Conservation (phyloP, 2,113 vertebrate genomes). For the Mobula hypostoma region DNA sequence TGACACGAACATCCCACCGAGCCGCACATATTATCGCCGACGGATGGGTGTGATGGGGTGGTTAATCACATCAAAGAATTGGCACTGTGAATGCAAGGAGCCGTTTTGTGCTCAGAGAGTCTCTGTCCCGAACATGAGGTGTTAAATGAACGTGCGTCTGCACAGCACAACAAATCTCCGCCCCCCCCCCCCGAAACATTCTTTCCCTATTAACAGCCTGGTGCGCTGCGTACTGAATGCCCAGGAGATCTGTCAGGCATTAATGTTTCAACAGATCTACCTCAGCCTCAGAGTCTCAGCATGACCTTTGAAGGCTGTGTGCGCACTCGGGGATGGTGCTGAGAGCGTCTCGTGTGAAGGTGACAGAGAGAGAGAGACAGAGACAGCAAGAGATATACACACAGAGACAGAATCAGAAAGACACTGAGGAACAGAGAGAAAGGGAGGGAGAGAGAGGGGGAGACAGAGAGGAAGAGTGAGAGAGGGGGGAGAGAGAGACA, state of each 20-base stretch:
- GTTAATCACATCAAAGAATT: no score
- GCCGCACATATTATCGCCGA: no score
- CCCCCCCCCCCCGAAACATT: not conserved
- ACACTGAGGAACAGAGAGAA: no score
- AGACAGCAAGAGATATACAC: no score
- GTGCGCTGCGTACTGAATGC: not conserved
- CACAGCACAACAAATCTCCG: not conserved
- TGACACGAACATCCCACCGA: no score
- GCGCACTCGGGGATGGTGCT: not conserved
- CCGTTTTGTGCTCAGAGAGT: no score
- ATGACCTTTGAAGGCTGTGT: not conserved
- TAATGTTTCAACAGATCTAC: constrained; percentile 1
- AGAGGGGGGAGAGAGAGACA: no score
- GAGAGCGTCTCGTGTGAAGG: not conserved
- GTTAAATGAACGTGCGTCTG: not conserved
- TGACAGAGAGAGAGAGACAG: not conserved
- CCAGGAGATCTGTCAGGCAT: not conserved
- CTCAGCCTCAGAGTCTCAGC: not conserved
- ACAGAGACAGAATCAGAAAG: no score
- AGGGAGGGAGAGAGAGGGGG: no score
- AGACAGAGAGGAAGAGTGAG: no score
- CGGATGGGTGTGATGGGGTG: no score
- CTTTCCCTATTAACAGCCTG: not conserved
- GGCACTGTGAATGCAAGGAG: no score
- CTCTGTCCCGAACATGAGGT: not conserved